phyloP scores from a whole-genome alignment of 2,113 vertebrate genomes.

The Origma solitaria region DNA sequence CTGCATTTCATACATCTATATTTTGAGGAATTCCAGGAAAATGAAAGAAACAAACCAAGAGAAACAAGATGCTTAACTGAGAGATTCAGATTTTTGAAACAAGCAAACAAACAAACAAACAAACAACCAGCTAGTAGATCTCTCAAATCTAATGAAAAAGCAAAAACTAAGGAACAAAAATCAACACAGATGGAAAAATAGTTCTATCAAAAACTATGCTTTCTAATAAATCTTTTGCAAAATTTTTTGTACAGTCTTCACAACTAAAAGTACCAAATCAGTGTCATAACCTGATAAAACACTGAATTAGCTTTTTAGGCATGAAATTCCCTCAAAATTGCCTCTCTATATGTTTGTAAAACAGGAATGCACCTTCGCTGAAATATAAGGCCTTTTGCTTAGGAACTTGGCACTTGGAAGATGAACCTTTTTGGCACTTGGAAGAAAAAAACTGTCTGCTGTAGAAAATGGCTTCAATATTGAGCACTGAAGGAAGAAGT shows the following conservation, averaged over 20 bases:
- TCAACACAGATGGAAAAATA: background rate
- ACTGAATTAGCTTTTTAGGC: background rate
- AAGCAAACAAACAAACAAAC: background rate
- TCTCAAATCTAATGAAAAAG: background rate
- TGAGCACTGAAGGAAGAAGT: background rate
- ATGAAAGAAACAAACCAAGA: background rate
- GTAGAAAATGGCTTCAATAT: background rate
- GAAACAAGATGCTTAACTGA: background rate
- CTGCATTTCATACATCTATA: background rate
- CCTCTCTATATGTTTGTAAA: background rate
- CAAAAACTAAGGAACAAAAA: background rate
- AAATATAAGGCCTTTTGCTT: background rate
- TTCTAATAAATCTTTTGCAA: background rate
- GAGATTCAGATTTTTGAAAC: background rate
- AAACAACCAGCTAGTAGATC: background rate
- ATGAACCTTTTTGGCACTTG: background rate
- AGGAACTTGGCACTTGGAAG: background rate
- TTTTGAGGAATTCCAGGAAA: background rate
- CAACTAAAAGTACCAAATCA: background rate
- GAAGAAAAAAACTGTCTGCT: background rate
- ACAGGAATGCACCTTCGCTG: background rate
- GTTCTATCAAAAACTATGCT: background rate
- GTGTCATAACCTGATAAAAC: background rate
- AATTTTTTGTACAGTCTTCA: background rate
- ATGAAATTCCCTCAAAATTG: background rate